Conservation (phyloP, 2,113 vertebrate species). For the human region DNA sequence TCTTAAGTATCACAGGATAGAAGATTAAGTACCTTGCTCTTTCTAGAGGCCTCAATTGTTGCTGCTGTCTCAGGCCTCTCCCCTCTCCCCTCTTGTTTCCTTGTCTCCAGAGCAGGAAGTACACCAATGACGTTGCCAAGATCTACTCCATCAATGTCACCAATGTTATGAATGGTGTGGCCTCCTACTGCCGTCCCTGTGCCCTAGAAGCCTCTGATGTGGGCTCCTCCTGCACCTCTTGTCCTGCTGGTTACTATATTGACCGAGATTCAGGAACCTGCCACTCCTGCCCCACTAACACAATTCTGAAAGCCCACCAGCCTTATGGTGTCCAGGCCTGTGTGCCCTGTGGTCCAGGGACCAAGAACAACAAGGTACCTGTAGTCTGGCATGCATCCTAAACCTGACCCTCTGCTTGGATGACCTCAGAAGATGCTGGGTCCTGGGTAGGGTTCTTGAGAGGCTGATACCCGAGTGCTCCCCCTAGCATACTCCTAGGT, state of each 20-base stretch:
- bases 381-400: not conserved
- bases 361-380: conserved; percentile 89
- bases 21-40: not conserved
- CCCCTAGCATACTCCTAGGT: not conserved
- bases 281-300: conserved; percentile 87
- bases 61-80: not conserved
- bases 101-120: conserved; percentile 87
- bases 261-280: conserved; percentile 86
- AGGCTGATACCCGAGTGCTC: not conserved
- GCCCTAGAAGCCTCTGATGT: conserved; percentile 79
- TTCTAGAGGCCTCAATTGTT: not conserved
- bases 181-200: conserved; percentile 92
- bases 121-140: conserved; percentile 91
- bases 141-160: conserved; percentile 94
- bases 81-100: not conserved
- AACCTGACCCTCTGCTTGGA: not conserved
- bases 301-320: conserved; percentile 87
- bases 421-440: not conserved
- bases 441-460: not conserved
- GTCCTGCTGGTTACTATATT: conserved; percentile 89
- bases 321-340: conserved; percentile 87
- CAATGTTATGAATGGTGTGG: conserved; percentile 92
- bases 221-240: conserved; percentile 90
- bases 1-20: not conserved
- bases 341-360: conserved; percentile 90